These are phyloP conservation scores for Drosophila eohydei DNA, from an alignment of 2,888 invertebrate species.

Conservation along the genomic window DNA sequence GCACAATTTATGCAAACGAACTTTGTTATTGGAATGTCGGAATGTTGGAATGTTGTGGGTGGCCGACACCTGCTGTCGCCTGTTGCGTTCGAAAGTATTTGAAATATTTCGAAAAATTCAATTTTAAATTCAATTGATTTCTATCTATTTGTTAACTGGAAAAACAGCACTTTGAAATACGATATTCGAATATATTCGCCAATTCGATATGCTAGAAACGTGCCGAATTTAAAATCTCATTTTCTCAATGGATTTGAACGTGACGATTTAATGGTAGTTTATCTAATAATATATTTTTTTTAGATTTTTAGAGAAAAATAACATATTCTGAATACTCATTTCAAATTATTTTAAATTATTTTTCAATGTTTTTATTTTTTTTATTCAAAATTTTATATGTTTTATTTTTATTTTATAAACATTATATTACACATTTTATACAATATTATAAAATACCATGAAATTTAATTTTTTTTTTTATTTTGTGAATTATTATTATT, in stretches of 20 bases:
- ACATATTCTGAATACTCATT: not conserved
- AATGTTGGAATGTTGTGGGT: conserved; percentile 41
- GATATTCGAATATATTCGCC: conserved; percentile 7
- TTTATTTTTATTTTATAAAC: not conserved
- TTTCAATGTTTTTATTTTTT: not conserved
- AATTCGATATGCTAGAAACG: conserved; percentile 25
- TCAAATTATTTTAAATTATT: not conserved
- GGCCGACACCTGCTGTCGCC: conserved; percentile 50
- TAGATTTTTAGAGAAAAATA: not conserved
- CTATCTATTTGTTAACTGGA: not conserved
- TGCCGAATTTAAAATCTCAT: conserved; percentile 19
- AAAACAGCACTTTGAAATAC: conserved; percentile 10
- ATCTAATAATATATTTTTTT: not conserved
- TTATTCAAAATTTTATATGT: too few species aligned
- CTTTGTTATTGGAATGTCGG: conserved; percentile 20
- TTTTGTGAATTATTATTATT: not conserved
- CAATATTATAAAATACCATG: too few species aligned
- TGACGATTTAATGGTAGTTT: conserved; percentile 21
- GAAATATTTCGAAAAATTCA: conserved; percentile 44
- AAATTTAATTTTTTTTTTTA: not conserved
- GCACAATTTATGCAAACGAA: conserved; percentile 57
- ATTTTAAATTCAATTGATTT: conserved; percentile 1
- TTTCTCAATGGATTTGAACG: conserved; percentile 28
- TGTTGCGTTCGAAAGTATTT: conserved; percentile 25
- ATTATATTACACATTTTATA: not conserved